Conservation (phyloP, 2,797 vertebrate genomes). For the Chelidonichthys spinosus region DNA sequence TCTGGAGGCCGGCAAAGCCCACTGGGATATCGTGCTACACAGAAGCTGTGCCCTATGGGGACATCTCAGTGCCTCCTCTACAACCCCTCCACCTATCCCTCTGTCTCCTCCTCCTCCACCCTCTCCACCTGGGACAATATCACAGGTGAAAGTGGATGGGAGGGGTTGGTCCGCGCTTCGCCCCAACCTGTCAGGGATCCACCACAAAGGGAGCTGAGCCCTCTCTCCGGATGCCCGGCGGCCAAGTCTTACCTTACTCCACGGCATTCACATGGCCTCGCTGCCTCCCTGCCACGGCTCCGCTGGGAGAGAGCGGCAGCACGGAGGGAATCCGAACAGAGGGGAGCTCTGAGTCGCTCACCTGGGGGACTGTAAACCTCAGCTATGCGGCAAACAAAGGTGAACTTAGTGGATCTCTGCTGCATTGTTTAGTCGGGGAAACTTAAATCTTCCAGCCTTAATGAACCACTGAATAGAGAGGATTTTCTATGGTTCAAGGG, state of each 20-base stretch:
- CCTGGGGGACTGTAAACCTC: slow-evolving; percentile 81
- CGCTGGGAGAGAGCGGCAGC: slow-evolving; percentile 68
- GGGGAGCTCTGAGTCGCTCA: slow-evolving; percentile 75
- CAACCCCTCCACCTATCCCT: slow-evolving; percentile 60
- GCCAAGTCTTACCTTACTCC: slow-evolving; percentile 79
- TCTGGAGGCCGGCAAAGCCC: slow-evolving; percentile 90
- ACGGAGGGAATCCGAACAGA: slow-evolving; percentile 71
- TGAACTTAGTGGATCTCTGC: slow-evolving; percentile 81
- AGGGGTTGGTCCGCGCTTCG: slow-evolving; percentile 74
- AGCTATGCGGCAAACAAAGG: slow-evolving; percentile 83
- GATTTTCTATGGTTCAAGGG: slow-evolving; percentile 79
- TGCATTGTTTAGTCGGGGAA: slow-evolving; percentile 80
- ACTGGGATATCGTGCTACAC: slow-evolving; percentile 87
- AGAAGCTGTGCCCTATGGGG: slow-evolving; percentile 78
- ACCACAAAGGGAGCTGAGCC: slow-evolving; percentile 81
- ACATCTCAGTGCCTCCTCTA: slow-evolving; percentile 73
- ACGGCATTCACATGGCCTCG: slow-evolving; percentile 72
- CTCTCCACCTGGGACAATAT: slow-evolving; percentile 79
- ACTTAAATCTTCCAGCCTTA: slow-evolving; percentile 82
- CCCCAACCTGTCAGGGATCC: slow-evolving; percentile 80
- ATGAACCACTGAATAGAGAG: slow-evolving; percentile 79
- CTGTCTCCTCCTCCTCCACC: slow-evolving; percentile 59
- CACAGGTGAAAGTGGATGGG: slow-evolving; percentile 83
- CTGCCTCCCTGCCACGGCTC: slow-evolving; percentile 66
- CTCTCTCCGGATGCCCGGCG: slow-evolving; percentile 77